Percentiles rank a stretch among this genome's conserved stretches.
phyloP scores from a whole-genome alignment of 2,113 vertebrate species.

The Forbesichthys agassizii region DNA sequence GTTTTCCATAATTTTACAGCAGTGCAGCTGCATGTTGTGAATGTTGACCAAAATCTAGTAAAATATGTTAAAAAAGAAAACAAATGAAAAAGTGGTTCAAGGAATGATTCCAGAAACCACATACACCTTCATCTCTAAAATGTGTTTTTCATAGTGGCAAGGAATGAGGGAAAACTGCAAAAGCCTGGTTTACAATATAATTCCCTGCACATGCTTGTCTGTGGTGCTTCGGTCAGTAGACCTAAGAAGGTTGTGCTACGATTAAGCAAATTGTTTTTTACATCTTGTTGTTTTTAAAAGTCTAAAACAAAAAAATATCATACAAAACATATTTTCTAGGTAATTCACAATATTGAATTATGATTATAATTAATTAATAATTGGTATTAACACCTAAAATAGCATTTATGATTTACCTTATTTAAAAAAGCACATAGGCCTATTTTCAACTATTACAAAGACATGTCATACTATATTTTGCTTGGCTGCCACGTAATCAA shows the following conservation, averaged over 20 bases:
- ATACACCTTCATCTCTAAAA: conserved; percentile 53
- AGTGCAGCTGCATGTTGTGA: conserved; percentile 71
- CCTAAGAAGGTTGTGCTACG: no score
- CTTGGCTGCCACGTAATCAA: no score
- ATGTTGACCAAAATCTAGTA: conserved; percentile 70
- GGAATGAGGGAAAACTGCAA: conserved; percentile 8
- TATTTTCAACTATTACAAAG: no score
- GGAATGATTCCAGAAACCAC: conserved; percentile 36
- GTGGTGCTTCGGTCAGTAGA: background rate
- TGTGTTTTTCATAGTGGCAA: conserved; percentile 34
- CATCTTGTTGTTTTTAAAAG: conserved; percentile 9
- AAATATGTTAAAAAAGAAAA: conserved; percentile 62
- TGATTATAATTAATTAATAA: no score
- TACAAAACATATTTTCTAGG: conserved; percentile 7
- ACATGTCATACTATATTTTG: no score
- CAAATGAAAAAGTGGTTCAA: conserved; percentile 39
- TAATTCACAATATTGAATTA: no score
- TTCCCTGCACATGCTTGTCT: conserved; percentile 15
- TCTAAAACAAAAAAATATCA: background rate
- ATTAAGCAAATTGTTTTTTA: background rate
- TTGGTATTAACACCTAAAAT: background rate
- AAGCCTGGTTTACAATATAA: conserved; percentile 39
- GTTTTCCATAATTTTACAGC: conserved; percentile 58
- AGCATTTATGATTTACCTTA: no score
- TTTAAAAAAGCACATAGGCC: no score